Percentiles rank a stretch among this genome's conserved stretches.
phyloP scores from a whole-genome alignment of 2,888 invertebrate genomes.

The Papilio gigon region DNA sequence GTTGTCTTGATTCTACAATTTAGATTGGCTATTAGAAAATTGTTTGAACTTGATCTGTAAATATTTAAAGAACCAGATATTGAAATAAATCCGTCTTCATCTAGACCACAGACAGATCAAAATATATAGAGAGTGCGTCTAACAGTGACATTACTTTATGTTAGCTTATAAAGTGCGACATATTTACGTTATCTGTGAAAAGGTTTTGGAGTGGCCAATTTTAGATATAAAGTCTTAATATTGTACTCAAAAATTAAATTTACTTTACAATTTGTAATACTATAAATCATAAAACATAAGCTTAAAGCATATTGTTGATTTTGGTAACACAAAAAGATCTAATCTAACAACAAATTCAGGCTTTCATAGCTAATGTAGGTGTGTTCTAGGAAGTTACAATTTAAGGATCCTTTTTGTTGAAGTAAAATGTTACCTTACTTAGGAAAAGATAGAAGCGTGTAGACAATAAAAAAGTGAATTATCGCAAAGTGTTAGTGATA shows the following conservation, averaged over 20 bases:
- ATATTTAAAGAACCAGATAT: too few relatives aligned
- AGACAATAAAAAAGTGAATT: slow-evolving; percentile 27
- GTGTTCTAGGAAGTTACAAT: slow-evolving; percentile 5
- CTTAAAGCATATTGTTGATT: not conserved
- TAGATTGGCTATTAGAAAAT: not conserved
- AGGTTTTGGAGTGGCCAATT: slow-evolving; percentile 6
- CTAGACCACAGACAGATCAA: not conserved
- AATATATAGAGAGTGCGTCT: too few relatives aligned
- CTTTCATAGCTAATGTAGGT: slow-evolving; percentile 6
- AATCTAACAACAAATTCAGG: not conserved
- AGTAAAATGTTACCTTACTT: slow-evolving; percentile 51
- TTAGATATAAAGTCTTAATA: not conserved
- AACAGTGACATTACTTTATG: not conserved
- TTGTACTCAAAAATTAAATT: not conserved
- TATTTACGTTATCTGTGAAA: slow-evolving; percentile 4
- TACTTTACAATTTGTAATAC: not conserved
- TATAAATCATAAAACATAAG: not conserved
- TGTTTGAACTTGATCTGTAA: not conserved
- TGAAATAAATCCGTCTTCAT: not conserved
- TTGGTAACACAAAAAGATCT: not conserved
- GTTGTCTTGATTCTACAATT: too few relatives aligned
- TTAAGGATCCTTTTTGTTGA: slow-evolving; percentile 50
- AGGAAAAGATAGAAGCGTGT: slow-evolving; percentile 40
- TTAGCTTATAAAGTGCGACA: not conserved
- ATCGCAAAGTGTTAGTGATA: slow-evolving; percentile 55